Conservation (phyloP, 2,113 vertebrate genomes). For the Megaceryle maxima region DNA sequence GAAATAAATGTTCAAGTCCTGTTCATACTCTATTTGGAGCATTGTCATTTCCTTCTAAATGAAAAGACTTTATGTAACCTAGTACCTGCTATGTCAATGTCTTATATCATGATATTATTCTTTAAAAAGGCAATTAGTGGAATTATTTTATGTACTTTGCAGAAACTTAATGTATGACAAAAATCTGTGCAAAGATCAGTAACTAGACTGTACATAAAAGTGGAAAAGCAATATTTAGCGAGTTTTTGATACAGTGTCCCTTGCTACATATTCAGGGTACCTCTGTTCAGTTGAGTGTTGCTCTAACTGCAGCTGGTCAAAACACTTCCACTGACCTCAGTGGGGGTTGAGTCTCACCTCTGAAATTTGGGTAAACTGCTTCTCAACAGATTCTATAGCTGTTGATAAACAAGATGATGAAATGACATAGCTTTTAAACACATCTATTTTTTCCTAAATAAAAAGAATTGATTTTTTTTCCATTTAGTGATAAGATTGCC, state of each 20-base stretch:
- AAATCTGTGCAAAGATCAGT: background rate
- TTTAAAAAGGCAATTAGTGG: background rate
- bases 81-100: background rate
- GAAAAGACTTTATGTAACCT: background rate
- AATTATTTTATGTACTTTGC: background rate
- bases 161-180: background rate
- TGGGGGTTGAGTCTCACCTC: background rate
- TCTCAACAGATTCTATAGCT: background rate
- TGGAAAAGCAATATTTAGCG: background rate
- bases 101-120: background rate
- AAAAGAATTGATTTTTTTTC: background rate
- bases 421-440: background rate
- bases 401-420: background rate
- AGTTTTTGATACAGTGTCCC: background rate
- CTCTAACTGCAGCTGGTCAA: background rate
- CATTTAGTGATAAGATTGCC: slow-evolving; percentile 91
- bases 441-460: background rate
- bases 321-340: background rate
- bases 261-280: background rate
- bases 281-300: background rate
- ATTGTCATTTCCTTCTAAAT: background rate
- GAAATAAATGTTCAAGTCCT: background rate
- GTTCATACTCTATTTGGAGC: background rate
- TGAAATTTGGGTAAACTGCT: background rate
- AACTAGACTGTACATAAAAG: background rate